Conservation (phyloP, 1,140 invertebrate genomes). For the Euschistus heros region DNA sequence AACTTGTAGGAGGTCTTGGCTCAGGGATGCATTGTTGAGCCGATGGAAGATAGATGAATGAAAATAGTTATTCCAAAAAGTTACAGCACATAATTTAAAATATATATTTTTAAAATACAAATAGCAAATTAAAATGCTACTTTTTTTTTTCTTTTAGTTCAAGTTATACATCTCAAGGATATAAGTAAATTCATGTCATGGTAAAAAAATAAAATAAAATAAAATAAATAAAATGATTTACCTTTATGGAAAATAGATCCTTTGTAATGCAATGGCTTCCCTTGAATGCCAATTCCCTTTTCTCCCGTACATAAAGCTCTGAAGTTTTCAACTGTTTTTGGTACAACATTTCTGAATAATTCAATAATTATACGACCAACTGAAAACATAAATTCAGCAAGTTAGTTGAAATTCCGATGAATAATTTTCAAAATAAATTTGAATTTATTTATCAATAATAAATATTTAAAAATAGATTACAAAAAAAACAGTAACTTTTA, state of each 20-base stretch:
- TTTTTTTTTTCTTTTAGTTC: no score
- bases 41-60: no score
- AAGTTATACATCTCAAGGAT: neutral
- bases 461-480: no score
- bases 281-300: slow-evolving; percentile 54
- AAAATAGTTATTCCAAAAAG: no score
- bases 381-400: slow-evolving; percentile 36
- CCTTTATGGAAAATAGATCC: slow-evolving; percentile 62
- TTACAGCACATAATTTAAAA: no score
- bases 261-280: slow-evolving; percentile 64
- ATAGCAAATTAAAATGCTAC: no score
- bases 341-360: slow-evolving; percentile 72
- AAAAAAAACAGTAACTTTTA: no score
- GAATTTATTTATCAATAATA: no score
- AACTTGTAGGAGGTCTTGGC: no score
- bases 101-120: no score
- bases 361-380: slow-evolving; percentile 72
- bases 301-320: slow-evolving; percentile 79
- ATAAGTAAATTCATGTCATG: neutral
- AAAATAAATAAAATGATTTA: slow-evolving; percentile 32
- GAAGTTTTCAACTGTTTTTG: slow-evolving; percentile 87
- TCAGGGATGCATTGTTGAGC: no score
- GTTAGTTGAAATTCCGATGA: neutral
- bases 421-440: no score
- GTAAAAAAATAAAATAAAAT: neutral